phyloP scores from a whole-genome alignment of 2,888 invertebrate genomes.

The Dexiosoma caninum region DNA sequence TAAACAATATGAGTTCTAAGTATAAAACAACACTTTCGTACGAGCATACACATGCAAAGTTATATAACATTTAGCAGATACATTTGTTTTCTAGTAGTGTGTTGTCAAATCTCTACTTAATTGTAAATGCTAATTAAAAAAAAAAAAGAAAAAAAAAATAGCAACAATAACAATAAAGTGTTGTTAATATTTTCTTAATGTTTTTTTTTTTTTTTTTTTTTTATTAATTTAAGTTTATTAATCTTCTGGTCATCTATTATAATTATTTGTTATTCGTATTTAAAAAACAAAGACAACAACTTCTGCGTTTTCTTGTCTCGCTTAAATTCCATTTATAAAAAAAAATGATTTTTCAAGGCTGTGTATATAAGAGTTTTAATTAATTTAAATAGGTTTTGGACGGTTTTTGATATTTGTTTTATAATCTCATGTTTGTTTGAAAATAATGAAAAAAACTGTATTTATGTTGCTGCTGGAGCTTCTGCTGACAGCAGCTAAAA shows the following conservation, averaged over 20 bases:
- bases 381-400: constrained; percentile 53
- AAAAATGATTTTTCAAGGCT: constrained; percentile 44
- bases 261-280: neutral
- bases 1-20: neutral
- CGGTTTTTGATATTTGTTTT: constrained; percentile 13
- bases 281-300: constrained; percentile 10
- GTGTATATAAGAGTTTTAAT: constrained; percentile 51
- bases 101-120: neutral
- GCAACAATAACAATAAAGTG: neutral
- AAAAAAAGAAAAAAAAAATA: neutral
- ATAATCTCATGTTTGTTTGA: neutral
- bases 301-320: neutral
- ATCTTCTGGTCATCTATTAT: constrained; percentile 28
- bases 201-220: constrained; percentile 34
- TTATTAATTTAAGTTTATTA: constrained; percentile 48
- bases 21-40: neutral
- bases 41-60: neutral
- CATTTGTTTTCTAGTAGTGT: neutral
- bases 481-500: constrained; percentile 29
- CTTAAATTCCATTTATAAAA: constrained; percentile 13
- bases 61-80: neutral
- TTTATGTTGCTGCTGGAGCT: constrained; percentile 33
- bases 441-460: constrained; percentile 53
- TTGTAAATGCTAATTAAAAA: neutral
- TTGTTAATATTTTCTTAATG: constrained; percentile 37